Evolutionary conservation across 2,113 vertebrate species (phyloP), one percentile per base, ranked within the genome.

Genomic region (Epinephelus moara): DNA sequence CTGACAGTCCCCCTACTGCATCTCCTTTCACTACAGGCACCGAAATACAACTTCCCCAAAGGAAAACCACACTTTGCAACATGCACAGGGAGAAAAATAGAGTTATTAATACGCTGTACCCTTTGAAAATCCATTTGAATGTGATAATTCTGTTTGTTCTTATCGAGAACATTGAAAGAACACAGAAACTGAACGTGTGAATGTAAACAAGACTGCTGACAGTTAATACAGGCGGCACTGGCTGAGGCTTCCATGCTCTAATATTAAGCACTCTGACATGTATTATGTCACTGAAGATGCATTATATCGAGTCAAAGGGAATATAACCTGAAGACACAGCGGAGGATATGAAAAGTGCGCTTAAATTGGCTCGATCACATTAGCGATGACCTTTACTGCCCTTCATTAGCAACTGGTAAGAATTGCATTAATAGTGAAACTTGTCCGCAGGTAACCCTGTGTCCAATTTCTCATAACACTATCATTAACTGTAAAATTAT

Each of bases 331-430:
- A 55, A 45, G 59, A 70, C 2, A 0, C 19, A 15, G 19, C 33
- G 45, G 27, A 81, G 73, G 70, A 91, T 78, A 70, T 88, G 55
- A 87, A 83, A 56, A 57, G 9, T 12, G 13, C 10, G 47, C 10
- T 55, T 60, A 75, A 79, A 83, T 56, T 40, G 27, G 17, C 78
- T 77, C 14, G 12, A 37, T 59, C 45, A 63, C 59, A 90, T 55
- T 47, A 52, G 33, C 52, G 59, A 8, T 70, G 30, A 82, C 67
- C 67, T 83, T 73, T 30, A 76, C 27, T 52, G 64, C 15, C 57
- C 62, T 80, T 80, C 42, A 81, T 85, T 87, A 84, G 53, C 27
- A 74, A 42, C 59, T 45, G 21, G 7, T 27, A 14, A 21, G 18
- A 75, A 61, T 17, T 70, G 37, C 25, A 80, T 74, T 78, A 74